phyloP scores from a whole-genome alignment of 2,888 invertebrate genomes.

The Acanthococcus lagerstroemiae region DNA sequence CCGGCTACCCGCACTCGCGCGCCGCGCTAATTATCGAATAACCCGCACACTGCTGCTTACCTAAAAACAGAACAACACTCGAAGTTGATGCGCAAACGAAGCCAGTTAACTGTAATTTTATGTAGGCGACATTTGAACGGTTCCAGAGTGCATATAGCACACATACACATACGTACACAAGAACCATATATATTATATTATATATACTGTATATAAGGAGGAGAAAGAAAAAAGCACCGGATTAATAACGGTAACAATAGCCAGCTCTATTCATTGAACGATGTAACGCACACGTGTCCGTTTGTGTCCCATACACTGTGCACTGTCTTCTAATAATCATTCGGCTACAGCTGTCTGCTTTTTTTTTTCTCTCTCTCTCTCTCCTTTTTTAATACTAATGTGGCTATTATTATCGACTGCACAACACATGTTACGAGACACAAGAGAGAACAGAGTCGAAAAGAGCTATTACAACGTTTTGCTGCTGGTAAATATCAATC shows the following conservation, averaged over 20 bases:
- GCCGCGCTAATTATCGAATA: too few relatives aligned
- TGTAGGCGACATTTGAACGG: neutral
- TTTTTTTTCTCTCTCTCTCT: neutral
- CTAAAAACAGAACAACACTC: too few relatives aligned
- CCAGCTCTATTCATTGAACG: neutral
- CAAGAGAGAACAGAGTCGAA: too few relatives aligned
- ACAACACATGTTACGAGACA: neutral
- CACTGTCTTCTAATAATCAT: neutral
- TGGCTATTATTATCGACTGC: slow-evolving; percentile 3
- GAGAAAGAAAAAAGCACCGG: neutral
- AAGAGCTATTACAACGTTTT: too few relatives aligned
- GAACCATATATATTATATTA: too few relatives aligned
- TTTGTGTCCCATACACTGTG: neutral
- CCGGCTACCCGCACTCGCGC: too few relatives aligned
- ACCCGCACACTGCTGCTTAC: too few relatives aligned
- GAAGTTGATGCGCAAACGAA: neutral
- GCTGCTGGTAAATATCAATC: too few relatives aligned
- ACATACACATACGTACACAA: too few relatives aligned
- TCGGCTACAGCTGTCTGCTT: neutral
- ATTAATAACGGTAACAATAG: slow-evolving; percentile 12
- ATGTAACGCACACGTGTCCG: slow-evolving; percentile 19
- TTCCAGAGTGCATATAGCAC: too few relatives aligned
- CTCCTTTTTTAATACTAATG: neutral
- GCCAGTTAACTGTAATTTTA: neutral
- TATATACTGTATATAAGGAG: neutral